A percentile compares a stretch with the other conserved stretches of the same genome.
These are phyloP conservation scores for Alaudala cheleensis DNA, from an alignment of 2,113 vertebrate genomes.

Conservation along the genomic window DNA sequence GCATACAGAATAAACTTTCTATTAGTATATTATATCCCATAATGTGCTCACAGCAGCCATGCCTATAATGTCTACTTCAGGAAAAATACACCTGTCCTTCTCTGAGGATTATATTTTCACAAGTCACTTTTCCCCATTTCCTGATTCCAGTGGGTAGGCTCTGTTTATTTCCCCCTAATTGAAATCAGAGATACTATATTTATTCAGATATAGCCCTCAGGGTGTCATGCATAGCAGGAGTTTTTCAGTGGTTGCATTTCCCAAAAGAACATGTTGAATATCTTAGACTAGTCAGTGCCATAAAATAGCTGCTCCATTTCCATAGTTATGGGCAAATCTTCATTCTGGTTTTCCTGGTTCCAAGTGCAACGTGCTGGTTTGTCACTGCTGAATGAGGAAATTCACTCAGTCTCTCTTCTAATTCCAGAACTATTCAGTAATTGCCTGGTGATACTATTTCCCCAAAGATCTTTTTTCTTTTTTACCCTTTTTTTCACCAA, in stretches of 20 bases:
- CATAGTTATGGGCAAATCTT: neutral
- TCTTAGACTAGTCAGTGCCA: neutral
- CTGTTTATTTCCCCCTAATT: neutral
- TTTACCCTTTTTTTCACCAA: neutral
- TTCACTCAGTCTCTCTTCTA: neutral
- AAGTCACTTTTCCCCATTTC: neutral
- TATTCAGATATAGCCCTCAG: neutral
- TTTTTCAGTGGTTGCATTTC: neutral
- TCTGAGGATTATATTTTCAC: neutral
- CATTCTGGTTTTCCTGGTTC: neutral
- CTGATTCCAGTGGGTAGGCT: neutral
- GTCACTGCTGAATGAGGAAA: neutral
- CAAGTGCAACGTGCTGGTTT: neutral
- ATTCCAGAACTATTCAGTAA: neutral
- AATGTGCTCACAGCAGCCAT: neutral
- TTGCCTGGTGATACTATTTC: neutral
- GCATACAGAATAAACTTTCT: neutral
- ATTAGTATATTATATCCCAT: neutral
- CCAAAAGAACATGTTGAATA: neutral
- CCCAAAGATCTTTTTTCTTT: neutral
- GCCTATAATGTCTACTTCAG: neutral
- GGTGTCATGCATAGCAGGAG: too few species aligned
- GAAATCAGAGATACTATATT: neutral
- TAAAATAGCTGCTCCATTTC: neutral
- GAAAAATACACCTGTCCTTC: neutral